Conservation (phyloP, 1,140 invertebrate species). For the Drosophila nannoptera region DNA sequence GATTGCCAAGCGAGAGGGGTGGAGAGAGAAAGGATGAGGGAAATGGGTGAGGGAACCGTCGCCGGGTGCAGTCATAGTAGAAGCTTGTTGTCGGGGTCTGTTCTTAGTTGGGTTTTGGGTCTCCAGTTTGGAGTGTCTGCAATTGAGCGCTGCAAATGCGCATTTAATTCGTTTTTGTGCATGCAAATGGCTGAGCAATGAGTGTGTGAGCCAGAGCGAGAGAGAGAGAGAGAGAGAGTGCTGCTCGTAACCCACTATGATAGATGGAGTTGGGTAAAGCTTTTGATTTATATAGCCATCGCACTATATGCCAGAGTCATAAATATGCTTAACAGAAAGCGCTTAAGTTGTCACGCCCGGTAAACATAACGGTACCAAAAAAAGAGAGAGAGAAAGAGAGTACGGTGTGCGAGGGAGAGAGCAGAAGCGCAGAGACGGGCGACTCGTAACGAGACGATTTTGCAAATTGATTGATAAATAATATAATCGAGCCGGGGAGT, state of each 20-base stretch:
- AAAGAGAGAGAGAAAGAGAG: neutral
- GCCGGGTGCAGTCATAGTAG: no score
- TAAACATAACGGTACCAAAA: slow-evolving; percentile 10
- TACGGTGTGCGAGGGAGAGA: no score
- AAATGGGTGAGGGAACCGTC: no score
- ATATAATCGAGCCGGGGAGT: no score
- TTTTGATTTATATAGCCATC: slow-evolving; percentile 74
- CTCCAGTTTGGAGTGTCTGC: slow-evolving; percentile 32
- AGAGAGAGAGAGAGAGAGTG: neutral
- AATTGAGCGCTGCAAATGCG: slow-evolving; percentile 66
- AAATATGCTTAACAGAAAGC: slow-evolving; percentile 47
- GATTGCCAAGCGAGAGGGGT: no score
- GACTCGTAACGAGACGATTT: no score
- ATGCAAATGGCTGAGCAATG: slow-evolving; percentile 45
- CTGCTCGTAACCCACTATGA: slow-evolving; percentile 57
- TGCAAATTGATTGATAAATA: no score
- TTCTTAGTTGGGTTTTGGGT: slow-evolving; percentile 1
- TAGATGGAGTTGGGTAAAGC: slow-evolving; percentile 73
- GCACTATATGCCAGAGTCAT: slow-evolving; percentile 52
- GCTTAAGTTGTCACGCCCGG: slow-evolving; percentile 37
- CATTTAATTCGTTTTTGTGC: slow-evolving; percentile 69
- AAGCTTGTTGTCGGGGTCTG: neutral
- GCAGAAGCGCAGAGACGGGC: no score
- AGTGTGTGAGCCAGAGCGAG: neutral
- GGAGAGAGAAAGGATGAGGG: no score